Conservation (phyloP, 1,140 invertebrate genomes). For the Dysdera silvatica region DNA sequence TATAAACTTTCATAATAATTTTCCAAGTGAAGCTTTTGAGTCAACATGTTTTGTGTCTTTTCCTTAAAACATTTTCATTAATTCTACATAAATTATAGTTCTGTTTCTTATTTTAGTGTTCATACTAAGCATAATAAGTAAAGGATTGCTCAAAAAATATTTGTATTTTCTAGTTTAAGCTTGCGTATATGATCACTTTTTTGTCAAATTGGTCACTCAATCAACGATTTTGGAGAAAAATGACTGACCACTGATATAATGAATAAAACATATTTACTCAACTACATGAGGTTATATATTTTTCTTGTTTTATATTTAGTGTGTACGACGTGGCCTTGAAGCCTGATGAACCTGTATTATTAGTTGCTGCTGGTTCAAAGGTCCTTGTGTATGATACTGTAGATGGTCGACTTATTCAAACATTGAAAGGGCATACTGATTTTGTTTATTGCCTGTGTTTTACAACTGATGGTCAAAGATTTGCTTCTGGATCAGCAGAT, state of each 20-base stretch:
- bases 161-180: not conserved
- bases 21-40: too few species aligned
- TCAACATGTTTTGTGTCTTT: too few species aligned
- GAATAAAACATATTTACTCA: not conserved
- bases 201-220: not conserved
- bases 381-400: constrained; percentile 88
- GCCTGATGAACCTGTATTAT: constrained; percentile 85
- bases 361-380: constrained; percentile 85
- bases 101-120: too few species aligned
- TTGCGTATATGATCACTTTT: not conserved
- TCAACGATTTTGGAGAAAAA: not conserved
- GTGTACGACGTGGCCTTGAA: constrained; percentile 89
- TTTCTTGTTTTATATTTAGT: not conserved
- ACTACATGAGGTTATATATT: not conserved
- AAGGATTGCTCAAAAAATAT: not conserved
- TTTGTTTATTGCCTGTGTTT: constrained; percentile 87
- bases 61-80: too few species aligned
- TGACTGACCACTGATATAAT: not conserved
- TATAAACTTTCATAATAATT: too few species aligned
- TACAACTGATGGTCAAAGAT: constrained; percentile 82
- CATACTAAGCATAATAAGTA: not conserved
- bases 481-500: constrained; percentile 93
- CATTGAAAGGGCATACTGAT: constrained; percentile 91
- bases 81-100: too few species aligned
- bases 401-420: constrained; percentile 82